A percentile compares a stretch with the other conserved stretches of the same genome.
phyloP scores from a whole-genome alignment of 1,140 invertebrate genomes.

The Vanessa atalanta region DNA sequence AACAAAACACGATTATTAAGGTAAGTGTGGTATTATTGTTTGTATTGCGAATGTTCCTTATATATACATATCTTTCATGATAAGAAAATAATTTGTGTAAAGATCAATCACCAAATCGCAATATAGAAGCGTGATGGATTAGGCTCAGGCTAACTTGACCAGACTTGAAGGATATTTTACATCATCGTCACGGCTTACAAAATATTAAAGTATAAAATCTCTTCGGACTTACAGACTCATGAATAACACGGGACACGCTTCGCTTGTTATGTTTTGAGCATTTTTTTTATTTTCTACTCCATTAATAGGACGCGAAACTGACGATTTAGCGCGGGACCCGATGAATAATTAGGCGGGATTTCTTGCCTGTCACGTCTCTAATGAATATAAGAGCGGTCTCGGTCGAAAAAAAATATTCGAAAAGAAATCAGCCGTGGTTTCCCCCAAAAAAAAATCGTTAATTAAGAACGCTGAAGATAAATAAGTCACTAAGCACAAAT shows the following conservation, averaged over 20 bases:
- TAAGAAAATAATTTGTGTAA: too few species aligned
- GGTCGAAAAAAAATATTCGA: constrained; percentile 40
- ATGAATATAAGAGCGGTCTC: constrained; percentile 71
- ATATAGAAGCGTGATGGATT: too few species aligned
- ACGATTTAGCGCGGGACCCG: constrained; percentile 68
- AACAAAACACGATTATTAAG: background rate
- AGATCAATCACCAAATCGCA: too few species aligned
- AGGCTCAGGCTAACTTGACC: too few species aligned
- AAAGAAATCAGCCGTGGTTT: constrained; percentile 60
- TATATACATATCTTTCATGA: too few species aligned
- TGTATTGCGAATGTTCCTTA: too few species aligned
- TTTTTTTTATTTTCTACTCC: constrained; percentile 72
- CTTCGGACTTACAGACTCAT: constrained; percentile 51
- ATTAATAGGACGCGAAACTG: constrained; percentile 65
- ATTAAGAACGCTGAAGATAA: constrained; percentile 67
- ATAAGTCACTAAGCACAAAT: constrained; percentile 70
- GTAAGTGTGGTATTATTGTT: background rate
- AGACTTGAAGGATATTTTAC: background rate
- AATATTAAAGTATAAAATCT: constrained; percentile 52
- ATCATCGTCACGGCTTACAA: constrained; percentile 52
- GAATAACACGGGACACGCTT: constrained; percentile 67
- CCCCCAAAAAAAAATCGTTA: constrained; percentile 58
- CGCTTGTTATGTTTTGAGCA: constrained; percentile 69
- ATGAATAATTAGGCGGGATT: constrained; percentile 77
- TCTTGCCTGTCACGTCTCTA: constrained; percentile 75